Evolutionary conservation across 2,888 invertebrate species (phyloP).

Genomic region (Tromatobia lineatoria): DNA sequence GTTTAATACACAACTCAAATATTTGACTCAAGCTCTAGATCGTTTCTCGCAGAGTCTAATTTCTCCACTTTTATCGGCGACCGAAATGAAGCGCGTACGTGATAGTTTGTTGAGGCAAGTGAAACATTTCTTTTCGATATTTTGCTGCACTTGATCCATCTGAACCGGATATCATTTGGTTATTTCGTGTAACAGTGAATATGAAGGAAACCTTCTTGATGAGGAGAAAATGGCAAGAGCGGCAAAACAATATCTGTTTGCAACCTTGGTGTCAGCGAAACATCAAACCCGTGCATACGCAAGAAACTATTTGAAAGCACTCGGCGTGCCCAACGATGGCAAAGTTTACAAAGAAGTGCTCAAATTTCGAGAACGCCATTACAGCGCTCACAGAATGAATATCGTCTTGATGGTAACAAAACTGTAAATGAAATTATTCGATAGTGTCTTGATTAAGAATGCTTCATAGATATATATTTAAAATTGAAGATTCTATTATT

Average conservation of each 20-base stretch:
- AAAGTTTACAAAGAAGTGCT: slow-evolving; percentile 89
- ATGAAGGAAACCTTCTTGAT: not conserved
- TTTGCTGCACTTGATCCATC: not conserved
- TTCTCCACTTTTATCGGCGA: not conserved
- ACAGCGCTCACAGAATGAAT: slow-evolving; percentile 94
- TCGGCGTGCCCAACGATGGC: slow-evolving; percentile 85
- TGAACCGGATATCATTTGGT: not conserved
- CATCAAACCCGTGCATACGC: not conserved
- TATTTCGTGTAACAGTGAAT: not conserved
- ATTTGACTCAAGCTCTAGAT: not conserved
- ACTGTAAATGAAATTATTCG: not conserved
- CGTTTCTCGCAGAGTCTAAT: not conserved
- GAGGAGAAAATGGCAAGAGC: not conserved
- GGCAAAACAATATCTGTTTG: not conserved
- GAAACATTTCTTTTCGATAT: not conserved
- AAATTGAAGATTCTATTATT: too few relatives aligned
- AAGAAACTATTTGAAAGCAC: not conserved
- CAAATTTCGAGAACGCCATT: slow-evolving; percentile 91
- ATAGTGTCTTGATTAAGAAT: slow-evolving; percentile 36
- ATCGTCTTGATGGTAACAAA: slow-evolving; percentile 90
- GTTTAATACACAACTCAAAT: not conserved
- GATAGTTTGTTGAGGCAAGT: not conserved
- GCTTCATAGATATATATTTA: too few relatives aligned
- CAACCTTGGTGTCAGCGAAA: not conserved
- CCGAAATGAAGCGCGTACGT: not conserved